Base-by-base conservation (phyloP, 2,797 vertebrate genomes). In the Pterois miles region DNA sequence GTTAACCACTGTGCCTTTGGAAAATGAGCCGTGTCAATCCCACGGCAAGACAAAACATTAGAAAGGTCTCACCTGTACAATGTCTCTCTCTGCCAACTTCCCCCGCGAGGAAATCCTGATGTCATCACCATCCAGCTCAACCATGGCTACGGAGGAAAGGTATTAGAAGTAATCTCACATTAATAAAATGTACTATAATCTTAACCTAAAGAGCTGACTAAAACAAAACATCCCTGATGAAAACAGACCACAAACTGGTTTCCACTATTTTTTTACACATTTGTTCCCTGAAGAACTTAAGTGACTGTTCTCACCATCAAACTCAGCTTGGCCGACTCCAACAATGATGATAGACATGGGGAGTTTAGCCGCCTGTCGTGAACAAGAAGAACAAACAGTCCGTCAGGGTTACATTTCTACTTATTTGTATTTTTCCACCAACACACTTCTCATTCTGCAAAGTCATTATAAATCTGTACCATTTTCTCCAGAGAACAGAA, bases 261-360 rank as follows among this genome's bases (percentile, higher is more conserved):
- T 78, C n/a, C 10, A 59, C 3, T 40, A 14, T 46, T 46, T 65
- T 13, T 56, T 3, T 8, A 27, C 6, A 76, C 38, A 57, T 52
- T 64, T 50, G n/a, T 53, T 9, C 18, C 10, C 14, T 25, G 12
- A 63, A 22, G 3, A 62, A 66, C 31, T 57, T 56, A 6, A 53
- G 20, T 43, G 40, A 22, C 27, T 76, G 25, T 57, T 84, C 89
- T 98, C 93, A 99, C 98, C 98, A 50, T 99, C 98, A 6, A 99
- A 99, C 88, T 99, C 98, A 0, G 98, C 98, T 88, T 98, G 98
- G 70, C 98, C 98, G 12, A 99, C 98, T 72, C 98, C 98, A 46
- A 99, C 94, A 66, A 99, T 99, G 94, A 98, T 98, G 94, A 99
- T 98, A 54, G 98, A 99, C 98, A 99, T 98, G 67, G 98, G 98